Evolutionary conservation across 2,797 vertebrate species (phyloP).

Genomic region (Chromobotia macracanthus): DNA sequence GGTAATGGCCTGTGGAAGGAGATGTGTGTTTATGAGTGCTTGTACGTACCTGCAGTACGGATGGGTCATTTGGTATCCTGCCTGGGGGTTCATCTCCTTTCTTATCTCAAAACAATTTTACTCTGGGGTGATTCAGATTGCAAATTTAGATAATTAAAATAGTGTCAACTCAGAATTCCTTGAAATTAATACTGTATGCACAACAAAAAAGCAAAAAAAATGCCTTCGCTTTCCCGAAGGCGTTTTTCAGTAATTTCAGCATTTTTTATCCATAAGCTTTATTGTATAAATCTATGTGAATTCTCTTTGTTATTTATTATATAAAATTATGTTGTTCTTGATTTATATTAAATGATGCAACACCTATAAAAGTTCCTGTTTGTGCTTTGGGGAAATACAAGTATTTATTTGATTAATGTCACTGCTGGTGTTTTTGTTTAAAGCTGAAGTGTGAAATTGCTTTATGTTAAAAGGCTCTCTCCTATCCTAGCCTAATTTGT

Average conservation of each 20-base stretch:
- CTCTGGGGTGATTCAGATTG: constrained; percentile 9
- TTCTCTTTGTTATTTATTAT: too few relatives aligned
- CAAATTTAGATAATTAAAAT: constrained; percentile 28
- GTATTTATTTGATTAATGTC: not conserved
- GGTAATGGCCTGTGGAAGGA: constrained; percentile 33
- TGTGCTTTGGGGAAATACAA: not conserved
- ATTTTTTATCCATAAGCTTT: not conserved
- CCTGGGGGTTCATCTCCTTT: constrained; percentile 43
- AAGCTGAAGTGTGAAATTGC: not conserved
- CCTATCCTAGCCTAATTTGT: not conserved
- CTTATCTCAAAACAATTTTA: constrained; percentile 17
- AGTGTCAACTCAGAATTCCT: constrained; percentile 16
- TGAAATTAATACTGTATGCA: not conserved
- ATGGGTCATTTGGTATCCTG: constrained; percentile 32
- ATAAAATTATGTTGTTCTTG: not conserved
- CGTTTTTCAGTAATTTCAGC: constrained; percentile 17
- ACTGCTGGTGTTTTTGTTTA: not conserved
- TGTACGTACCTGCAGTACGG: constrained; percentile 23
- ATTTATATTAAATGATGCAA: not conserved
- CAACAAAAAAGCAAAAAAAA: too few relatives aligned
- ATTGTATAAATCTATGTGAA: not conserved
- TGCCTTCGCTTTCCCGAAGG: not conserved
- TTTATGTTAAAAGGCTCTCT: not conserved
- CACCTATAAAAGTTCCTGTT: not conserved
- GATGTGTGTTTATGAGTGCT: constrained; percentile 32